These are phyloP conservation scores for Ephydatia muelleri DNA, from an alignment of 37 sponge, comb jelly and placozoan species.

Conservation along the genomic window DNA sequence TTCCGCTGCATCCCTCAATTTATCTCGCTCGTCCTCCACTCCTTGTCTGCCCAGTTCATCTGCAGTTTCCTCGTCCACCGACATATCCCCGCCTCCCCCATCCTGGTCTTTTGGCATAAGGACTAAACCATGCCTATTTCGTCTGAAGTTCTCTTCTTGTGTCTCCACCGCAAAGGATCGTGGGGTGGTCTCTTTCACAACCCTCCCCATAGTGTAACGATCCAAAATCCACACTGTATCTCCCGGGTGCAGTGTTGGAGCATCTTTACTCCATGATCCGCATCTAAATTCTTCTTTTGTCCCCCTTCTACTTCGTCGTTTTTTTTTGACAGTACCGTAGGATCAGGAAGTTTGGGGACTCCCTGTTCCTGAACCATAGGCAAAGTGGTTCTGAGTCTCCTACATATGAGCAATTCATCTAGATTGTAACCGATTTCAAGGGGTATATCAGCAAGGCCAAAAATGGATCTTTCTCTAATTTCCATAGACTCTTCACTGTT, in stretches of 20 bases:
- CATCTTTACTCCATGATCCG: slow-evolving; percentile 9
- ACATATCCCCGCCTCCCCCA: too few species aligned
- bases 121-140: slow-evolving; percentile 27
- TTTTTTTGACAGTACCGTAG: neutral
- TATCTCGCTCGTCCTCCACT: too few species aligned
- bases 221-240: slow-evolving; percentile 41
- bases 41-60: too few species aligned
- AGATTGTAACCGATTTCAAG: slow-evolving; percentile 46
- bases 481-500: slow-evolving; percentile 40
- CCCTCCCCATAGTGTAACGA: slow-evolving; percentile 11
- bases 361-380: slow-evolving; percentile 21
- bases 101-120: neutral
- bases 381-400: slow-evolving; percentile 34
- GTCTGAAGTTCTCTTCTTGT: neutral
- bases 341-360: slow-evolving; percentile 25
- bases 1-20: too few species aligned
- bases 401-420: slow-evolving; percentile 38
- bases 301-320: slow-evolving; percentile 11
- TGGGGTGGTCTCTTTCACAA: slow-evolving; percentile 17
- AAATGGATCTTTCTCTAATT: slow-evolving; percentile 45
- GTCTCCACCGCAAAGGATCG: slow-evolving; percentile 25
- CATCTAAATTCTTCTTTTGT: slow-evolving; percentile 32
- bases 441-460: slow-evolving; percentile 46
- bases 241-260: slow-evolving; percentile 27
- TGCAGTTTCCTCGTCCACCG: too few species aligned